phyloP scores from a whole-genome alignment of 2,113 vertebrate genomes.

The Vireo altiloquus region DNA sequence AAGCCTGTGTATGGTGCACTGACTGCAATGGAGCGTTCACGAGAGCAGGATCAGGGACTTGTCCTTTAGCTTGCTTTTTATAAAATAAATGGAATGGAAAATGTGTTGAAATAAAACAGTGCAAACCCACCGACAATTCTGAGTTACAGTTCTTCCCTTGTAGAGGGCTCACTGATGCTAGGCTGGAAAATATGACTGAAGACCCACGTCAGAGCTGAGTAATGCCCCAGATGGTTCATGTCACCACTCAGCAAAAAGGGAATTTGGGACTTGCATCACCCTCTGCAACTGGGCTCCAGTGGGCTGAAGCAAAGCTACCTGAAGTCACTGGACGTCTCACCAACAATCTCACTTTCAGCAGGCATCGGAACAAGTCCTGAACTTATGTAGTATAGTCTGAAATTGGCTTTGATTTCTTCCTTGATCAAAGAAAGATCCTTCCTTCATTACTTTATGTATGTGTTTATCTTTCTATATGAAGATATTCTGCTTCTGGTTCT shows the following conservation, averaged over 20 bases:
- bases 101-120: not conserved
- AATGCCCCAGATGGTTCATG: not conserved
- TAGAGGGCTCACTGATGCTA: not conserved
- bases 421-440: not conserved
- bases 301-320: not conserved
- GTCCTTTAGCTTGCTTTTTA: not conserved
- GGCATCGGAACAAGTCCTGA: not conserved
- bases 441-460: not conserved
- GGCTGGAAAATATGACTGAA: not conserved
- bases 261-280: not conserved
- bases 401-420: not conserved
- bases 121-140: not conserved
- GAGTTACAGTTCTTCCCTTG: not conserved
- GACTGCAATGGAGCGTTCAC: accelerated
- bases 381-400: not conserved
- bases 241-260: not conserved
- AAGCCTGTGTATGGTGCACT: not conserved
- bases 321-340: not conserved
- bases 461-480: not conserved
- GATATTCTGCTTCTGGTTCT: not conserved
- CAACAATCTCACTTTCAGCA: not conserved
- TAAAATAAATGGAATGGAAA: not conserved
- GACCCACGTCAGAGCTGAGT: not conserved
- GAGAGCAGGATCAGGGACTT: not conserved
- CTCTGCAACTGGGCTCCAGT: not conserved